Evolutionary conservation across 2,113 vertebrate species (phyloP), one percentile per base, ranked within the genome.

Genomic region (Periophthalmus modestus): DNA sequence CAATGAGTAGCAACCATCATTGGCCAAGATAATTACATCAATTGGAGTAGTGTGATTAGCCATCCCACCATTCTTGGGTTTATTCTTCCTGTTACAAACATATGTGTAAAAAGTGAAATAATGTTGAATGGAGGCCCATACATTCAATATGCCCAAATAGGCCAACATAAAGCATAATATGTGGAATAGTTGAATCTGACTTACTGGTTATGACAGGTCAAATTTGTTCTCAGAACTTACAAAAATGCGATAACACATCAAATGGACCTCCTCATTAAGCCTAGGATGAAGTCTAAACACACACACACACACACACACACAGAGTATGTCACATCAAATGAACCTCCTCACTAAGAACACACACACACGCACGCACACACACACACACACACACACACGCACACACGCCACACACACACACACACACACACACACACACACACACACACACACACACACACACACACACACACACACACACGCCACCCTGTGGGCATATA

Each of bases 1-100:
- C 97, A 99, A 98, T 0, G 97, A 96, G 0, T 98, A 99, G 90
- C 97, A 99, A 79, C 97, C 95, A 5, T 99, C 97, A 0, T 96
- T 99, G 88, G 97, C 97, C 83, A 99, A 89, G 88, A 99, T 97
- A 86, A 99, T 98, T 69, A 98, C 96, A 4, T 98, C 97, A 0
- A 99, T 99, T 2, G 97, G 97, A 15, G 97, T 98, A 0, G 97
- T 99, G 79, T 99, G 97, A 75, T 99, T 98, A 39, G 97, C 97
- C 43, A 99, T 96, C 63, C 97, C 97, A 62, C 97, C 97, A 0
- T 98, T 98, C 75, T 94, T 95, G 15, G 97, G 97, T 82, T 95
- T 96, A 87, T 99, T 99, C 75, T 96, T 95, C 84, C 97, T 99
- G 72, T 4, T 7, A 33, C 84, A 24, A 89, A 28, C 75, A 7